phyloP scores from a whole-genome alignment of 2,113 vertebrate species.

The Rattus norvegicus region GRCr8 NC_086031.1:71361501-71362000 shows the following conservation, averaged over 20 bases:
- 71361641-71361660: neutral
- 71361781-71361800: neutral
- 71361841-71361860: neutral
- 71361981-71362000: neutral
- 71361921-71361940: neutral
- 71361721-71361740: neutral
- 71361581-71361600: neutral
- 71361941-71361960: no score
- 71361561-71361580: neutral
- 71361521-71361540: neutral
- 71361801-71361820: neutral
- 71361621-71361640: neutral
- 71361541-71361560: neutral
- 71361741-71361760: neutral
- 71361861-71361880: neutral
- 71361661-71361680: neutral
- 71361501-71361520: neutral
- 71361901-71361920: no score
- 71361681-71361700: neutral
- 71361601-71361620: neutral
- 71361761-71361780: neutral
- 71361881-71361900: neutral
- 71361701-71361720: neutral
- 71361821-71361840: neutral
- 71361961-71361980: neutral